Evolutionary conservation across 37 sponge, comb jelly and placozoan genomes (phyloP).

Genomic region (Axinella damicornis): DNA sequence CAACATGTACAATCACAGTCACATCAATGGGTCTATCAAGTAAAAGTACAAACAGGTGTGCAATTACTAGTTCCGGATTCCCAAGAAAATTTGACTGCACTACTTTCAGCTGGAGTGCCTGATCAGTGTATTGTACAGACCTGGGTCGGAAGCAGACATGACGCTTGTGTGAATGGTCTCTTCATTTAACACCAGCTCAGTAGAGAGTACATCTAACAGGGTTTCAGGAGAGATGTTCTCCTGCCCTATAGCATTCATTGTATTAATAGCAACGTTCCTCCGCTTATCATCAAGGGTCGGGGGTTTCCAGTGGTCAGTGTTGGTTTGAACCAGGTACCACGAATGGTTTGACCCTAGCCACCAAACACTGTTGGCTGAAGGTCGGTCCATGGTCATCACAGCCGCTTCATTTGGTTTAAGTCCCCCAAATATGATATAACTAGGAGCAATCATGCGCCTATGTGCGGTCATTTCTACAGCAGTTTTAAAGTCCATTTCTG

Average conservation of each 20-base stretch:
- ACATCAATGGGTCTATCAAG: too few species aligned
- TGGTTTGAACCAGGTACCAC: constrained; percentile 93
- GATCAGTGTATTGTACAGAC: constrained; percentile 40
- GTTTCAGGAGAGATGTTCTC: constrained; percentile 11
- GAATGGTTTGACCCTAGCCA: too few species aligned
- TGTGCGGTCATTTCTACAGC: constrained; percentile 60
- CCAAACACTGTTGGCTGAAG: too few species aligned
- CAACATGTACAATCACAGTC: too few species aligned
- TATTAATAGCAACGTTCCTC: constrained; percentile 78
- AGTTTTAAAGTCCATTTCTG: constrained; percentile 17
- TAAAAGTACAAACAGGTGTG: too few species aligned
- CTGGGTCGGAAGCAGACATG: constrained; percentile 70
- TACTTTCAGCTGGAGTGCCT: too few species aligned
- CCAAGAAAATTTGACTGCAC: too few species aligned
- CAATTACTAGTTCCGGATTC: too few species aligned
- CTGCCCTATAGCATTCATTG: constrained; percentile 68
- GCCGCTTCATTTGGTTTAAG: too few species aligned
- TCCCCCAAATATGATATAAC: too few species aligned
- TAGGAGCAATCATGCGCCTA: constrained; percentile 76
- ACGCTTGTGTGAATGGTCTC: constrained; percentile 71
- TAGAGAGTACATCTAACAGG: constrained; percentile 77
- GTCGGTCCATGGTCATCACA: too few species aligned
- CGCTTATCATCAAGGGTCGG: constrained; percentile 81
- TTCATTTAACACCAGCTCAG: constrained; percentile 74
- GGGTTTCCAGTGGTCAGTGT: constrained; percentile 87